Evolutionary conservation across 2,113 vertebrate genomes (phyloP).

Genomic region (Notarius lentiginosus): DNA sequence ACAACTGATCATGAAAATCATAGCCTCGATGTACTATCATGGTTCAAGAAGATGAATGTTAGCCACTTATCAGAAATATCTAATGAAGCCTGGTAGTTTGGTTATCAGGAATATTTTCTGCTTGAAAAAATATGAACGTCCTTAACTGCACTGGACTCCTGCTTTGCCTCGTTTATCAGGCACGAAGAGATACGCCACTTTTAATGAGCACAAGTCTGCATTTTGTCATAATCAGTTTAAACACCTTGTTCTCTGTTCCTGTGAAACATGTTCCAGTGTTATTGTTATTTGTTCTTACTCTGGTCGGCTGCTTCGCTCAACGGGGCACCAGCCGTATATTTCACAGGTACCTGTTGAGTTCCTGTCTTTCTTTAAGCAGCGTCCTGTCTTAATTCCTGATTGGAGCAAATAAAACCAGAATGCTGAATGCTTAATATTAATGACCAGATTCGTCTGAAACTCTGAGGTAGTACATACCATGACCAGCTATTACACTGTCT

Average conservation of each 20-base stretch:
- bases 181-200: neutral
- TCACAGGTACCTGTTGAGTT: constrained; percentile 82
- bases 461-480: constrained; percentile 56
- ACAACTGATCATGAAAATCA: neutral
- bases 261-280: neutral
- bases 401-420: constrained; percentile 10
- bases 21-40: neutral
- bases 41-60: neutral
- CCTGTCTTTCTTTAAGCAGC: constrained; percentile 68
- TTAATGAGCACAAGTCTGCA: neutral
- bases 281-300: constrained; percentile 58
- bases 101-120: neutral
- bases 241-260: neutral
- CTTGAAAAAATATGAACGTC: neutral
- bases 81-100: neutral
- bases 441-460: neutral
- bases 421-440: neutral
- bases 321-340: constrained; percentile 88
- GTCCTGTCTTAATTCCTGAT: constrained; percentile 83
- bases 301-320: constrained; percentile 67
- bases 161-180: neutral
- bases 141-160: neutral
- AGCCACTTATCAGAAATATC: neutral
- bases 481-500: constrained; percentile 70
- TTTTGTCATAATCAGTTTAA: neutral